Evolutionary conservation across 2,797 vertebrate genomes (phyloP).

Genomic region (Lagodon rhomboides): DNA sequence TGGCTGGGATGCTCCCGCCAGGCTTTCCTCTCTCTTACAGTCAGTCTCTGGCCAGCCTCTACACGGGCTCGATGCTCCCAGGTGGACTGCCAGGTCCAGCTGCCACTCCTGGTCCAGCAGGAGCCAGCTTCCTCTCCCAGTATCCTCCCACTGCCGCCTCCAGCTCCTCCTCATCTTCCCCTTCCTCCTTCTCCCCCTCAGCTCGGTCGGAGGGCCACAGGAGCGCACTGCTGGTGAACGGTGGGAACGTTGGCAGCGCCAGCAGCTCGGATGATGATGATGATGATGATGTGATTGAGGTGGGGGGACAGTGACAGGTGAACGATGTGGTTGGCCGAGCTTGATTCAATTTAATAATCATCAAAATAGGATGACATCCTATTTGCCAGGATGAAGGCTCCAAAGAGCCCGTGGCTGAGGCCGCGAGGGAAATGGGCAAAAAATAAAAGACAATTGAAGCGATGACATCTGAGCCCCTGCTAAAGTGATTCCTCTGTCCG

Average conservation of each 20-base stretch:
- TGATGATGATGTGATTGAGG: constrained; percentile 91
- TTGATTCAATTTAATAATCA: constrained; percentile 37
- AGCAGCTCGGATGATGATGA: constrained; percentile 79
- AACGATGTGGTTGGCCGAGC: constrained; percentile 14
- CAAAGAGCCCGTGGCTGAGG: not conserved
- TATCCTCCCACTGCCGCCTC: constrained; percentile 81
- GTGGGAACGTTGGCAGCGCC: constrained; percentile 54
- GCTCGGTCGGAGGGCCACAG: constrained; percentile 58
- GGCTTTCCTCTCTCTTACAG: constrained; percentile 91
- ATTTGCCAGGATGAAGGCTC: constrained; percentile 17
- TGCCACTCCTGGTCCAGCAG: constrained; percentile 79
- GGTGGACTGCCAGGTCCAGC: constrained; percentile 87
- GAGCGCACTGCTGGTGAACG: constrained; percentile 52
- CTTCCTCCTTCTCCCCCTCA: constrained; percentile 79
- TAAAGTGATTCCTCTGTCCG: constrained; percentile 34
- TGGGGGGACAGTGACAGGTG: constrained; percentile 88
- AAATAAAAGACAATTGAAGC: constrained; percentile 17
- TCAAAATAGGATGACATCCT: constrained; percentile 40
- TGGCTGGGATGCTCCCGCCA: constrained; percentile 88
- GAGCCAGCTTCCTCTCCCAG: constrained; percentile 89
- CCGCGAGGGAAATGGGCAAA: constrained; percentile 27
- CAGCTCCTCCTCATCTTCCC: constrained; percentile 81
- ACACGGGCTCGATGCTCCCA: constrained; percentile 87
- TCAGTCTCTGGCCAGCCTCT: constrained; percentile 92
- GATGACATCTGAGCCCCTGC: constrained; percentile 31